Conservation (phyloP, 53 echinoderm and acorn worm genomes). For the Patiria pectinifera region DNA sequence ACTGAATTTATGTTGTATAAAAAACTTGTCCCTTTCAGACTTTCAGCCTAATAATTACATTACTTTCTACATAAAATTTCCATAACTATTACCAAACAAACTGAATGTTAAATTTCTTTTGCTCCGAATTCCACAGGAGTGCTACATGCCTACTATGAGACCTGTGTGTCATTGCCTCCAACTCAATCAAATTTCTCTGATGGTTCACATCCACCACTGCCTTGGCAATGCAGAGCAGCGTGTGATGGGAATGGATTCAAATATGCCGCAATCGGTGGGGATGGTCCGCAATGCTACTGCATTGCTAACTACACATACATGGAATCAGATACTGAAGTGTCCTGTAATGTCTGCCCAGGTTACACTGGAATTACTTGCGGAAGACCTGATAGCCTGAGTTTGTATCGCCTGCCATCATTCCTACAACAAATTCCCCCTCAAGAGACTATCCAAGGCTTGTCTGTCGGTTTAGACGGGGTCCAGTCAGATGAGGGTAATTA, state of each 20-base stretch:
- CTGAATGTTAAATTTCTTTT: not conserved
- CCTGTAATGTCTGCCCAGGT: conserved; percentile 12
- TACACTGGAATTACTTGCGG: conserved; percentile 21
- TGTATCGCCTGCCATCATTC: conserved; percentile 43
- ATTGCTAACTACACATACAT: not conserved
- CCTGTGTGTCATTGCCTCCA: conserved; percentile 18
- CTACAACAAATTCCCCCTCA: not conserved
- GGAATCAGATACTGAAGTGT: not conserved
- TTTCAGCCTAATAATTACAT: no score
- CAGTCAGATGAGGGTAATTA: not conserved
- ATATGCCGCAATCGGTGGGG: conserved; percentile 4
- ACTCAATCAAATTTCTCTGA: not conserved
- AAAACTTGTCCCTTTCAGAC: no score
- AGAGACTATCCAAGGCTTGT: conserved; percentile 36
- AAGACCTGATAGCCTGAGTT: not conserved
- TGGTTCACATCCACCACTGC: not conserved
- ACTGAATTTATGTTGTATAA: no score
- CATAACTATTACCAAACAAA: not conserved
- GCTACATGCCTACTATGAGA: conserved; percentile 59
- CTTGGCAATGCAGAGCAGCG: not conserved
- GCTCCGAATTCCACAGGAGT: conserved; percentile 39
- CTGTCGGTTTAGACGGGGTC: conserved; percentile 33
- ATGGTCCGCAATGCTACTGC: conserved; percentile 7
- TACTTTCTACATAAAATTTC: no score
- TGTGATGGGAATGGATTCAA: conserved; percentile 5